Percentiles rank a stretch among this genome's conserved stretches.
phyloP scores from a whole-genome alignment of 1,140 invertebrate genomes.

The Diachasmimorpha longicaudata region DNA sequence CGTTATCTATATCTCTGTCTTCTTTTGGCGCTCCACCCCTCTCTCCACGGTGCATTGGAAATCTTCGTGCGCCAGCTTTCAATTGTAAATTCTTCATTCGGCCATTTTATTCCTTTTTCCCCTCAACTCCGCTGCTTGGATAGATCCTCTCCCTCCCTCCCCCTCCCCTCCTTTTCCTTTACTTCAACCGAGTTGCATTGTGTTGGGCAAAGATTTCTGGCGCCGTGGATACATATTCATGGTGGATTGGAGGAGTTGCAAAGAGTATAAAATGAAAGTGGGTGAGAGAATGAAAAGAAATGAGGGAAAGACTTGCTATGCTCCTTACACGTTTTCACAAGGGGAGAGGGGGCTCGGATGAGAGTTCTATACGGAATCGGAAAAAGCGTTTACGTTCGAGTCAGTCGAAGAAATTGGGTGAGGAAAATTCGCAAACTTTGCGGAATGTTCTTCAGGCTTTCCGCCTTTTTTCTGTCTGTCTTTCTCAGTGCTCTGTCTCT shows the following conservation, averaged over 20 bases:
- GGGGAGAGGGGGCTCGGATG: not conserved
- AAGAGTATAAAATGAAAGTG: not conserved
- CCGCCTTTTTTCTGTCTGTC: not conserved
- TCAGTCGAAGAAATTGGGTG: constrained; percentile 18
- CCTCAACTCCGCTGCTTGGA: not conserved
- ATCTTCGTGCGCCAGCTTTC: not conserved
- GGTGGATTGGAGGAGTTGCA: not conserved
- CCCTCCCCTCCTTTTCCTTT: too few relatives aligned
- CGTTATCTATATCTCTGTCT: not conserved
- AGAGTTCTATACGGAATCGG: constrained; percentile 2
- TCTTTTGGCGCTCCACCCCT: not conserved
- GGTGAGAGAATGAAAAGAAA: not conserved
- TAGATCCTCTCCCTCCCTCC: not conserved
- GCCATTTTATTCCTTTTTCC: not conserved
- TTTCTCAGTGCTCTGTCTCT: not conserved
- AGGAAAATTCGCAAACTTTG: constrained; percentile 22
- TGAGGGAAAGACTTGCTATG: not conserved
- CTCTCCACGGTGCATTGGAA: not conserved
- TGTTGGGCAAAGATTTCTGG: constrained; percentile 7
- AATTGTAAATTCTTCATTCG: constrained; percentile 19
- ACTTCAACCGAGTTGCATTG: constrained; percentile 12
- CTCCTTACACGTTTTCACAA: not conserved
- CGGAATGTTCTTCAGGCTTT: constrained; percentile 5
- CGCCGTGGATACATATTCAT: constrained; percentile 3
- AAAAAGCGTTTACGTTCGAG: constrained; percentile 23